Evolutionary conservation across 2,888 invertebrate species (phyloP), one percentile per base, ranked within the genome.

Genomic region (Ptychoptera albimana): DNA sequence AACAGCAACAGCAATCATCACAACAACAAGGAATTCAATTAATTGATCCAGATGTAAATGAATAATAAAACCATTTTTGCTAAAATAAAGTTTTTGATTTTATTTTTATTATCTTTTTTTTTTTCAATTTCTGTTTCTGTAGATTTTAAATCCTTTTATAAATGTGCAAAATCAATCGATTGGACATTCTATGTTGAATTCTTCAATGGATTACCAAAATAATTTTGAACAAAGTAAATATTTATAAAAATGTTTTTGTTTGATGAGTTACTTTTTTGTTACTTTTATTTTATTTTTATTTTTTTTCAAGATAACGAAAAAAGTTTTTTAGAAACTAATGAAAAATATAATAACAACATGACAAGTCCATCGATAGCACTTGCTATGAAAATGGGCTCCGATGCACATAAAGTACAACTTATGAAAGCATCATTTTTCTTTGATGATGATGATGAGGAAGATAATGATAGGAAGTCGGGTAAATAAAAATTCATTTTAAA

Each of bases 361-460:
- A 57, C 66, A n/a, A 74, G 74, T 53, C 80, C 82, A 0, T 75
- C 79, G 0, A 68, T 74, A 2, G 70, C 73, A 39, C 55, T 79
- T 48, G 79, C 79, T 0, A 67, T 73, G 0, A 62, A 79, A n/a
- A 68, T 74, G 43, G 72, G 77, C 34, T 67, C 75, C 0, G 74
- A 75, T 50, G 71, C 79, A 12, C 79, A 81, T 51, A 76, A 75
- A 53, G 70, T 86, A 30, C 86, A 87, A 55, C 65, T 85, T 1
- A 87, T 87, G 86, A 87, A 87, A 60, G 84, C 84, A 0, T 84
- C 82, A 0, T 73, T 87, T 42, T 87, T 66, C 42, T 49, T 55
- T 10, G 61, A 58, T 1, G 60, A 63, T 39, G 60, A 55, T 37
- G 51, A 53, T 38, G 62, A 63, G 29, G 16, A 23, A 8, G 8